A percentile compares a stretch with the other conserved stretches of the same genome.
phyloP scores from a whole-genome alignment of 2,797 vertebrate species.

The Eulemur rubriventer region DNA sequence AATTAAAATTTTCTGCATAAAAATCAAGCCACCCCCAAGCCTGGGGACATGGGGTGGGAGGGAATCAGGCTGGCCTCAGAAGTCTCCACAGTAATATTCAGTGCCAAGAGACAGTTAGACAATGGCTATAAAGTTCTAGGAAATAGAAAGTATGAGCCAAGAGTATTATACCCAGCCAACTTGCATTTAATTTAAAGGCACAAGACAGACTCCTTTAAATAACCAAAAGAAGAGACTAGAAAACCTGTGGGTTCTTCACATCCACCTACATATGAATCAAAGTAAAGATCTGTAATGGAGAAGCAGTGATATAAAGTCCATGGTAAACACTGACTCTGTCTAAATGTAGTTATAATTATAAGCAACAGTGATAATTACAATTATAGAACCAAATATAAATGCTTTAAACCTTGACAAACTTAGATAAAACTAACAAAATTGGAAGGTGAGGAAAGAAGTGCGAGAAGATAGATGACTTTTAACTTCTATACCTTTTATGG shows the following conservation, averaged over 20 bases:
- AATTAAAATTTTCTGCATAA: constrained; percentile 29
- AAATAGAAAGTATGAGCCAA: background rate
- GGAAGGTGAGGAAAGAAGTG: background rate
- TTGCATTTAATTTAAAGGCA: constrained; percentile 13
- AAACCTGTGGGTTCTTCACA: background rate
- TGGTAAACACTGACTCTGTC: background rate
- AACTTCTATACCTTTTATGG: background rate
- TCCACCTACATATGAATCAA: background rate
- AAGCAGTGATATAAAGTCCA: background rate
- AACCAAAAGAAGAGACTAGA: background rate
- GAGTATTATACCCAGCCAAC: background rate
- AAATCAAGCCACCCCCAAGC: background rate
- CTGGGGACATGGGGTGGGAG: background rate
- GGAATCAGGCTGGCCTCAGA: background rate
- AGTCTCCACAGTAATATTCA: background rate
- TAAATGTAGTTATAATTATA: background rate
- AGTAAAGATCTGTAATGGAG: background rate
- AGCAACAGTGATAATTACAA: background rate
- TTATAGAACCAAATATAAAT: background rate
- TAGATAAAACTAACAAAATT: background rate
- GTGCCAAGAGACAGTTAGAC: background rate
- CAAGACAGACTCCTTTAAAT: background rate
- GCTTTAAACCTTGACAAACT: constrained; percentile 23
- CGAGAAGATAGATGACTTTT: background rate
- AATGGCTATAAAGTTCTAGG: background rate